Evolutionary conservation across 2,888 invertebrate species (phyloP), one percentile per base, ranked within the genome.

Genomic region (Pristionchus fissidentatus): DNA sequence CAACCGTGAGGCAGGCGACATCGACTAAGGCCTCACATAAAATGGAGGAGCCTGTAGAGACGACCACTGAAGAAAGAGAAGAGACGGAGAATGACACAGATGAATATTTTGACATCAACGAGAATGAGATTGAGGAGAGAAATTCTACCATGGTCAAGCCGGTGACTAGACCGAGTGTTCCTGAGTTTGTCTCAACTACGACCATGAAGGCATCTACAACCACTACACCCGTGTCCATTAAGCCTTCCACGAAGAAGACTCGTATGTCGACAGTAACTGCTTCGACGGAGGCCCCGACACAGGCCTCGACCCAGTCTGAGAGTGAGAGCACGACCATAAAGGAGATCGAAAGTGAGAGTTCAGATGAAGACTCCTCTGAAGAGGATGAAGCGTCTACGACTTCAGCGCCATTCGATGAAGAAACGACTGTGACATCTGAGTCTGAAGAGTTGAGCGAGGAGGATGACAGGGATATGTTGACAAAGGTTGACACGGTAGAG

Each of bases 401-500:
- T 70, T 22, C n/a, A n/a, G n/a, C n/a, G n/a, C n/a, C 26, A 1
- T 22, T 41, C 3, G 43, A 10, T 26, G 70, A 41, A 19, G 70
- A 70, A 10, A 43, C 70, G 8, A 41, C 38, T 0, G 70, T 43
- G 15, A 49, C 75, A 49, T 77, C 75, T 49, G 75, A 75, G 41
- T 70, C 70, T 15, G 70, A 70, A 41, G 70, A 70, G n/a, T 43
- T 70, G 70, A 70, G 70, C 49, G 75, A 77, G 22, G 75, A 77
- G 49, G 75, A 73, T 73, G 43, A 77, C 7, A 77, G 35, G 22
- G 75, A 77, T 4, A 49, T 77, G 7, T 32, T 32, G 15, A 22
- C 46, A 32, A 49, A 77, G 15, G 49, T 77, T 4, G 75, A 77
- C 22, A 41, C 13, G 22, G 26, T 26, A 8, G 29, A 75, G n/a